Percentiles rank a stretch among this genome's conserved stretches.
phyloP scores from a whole-genome alignment of 2,113 vertebrate species.

The Echinops telfairi region DNA sequence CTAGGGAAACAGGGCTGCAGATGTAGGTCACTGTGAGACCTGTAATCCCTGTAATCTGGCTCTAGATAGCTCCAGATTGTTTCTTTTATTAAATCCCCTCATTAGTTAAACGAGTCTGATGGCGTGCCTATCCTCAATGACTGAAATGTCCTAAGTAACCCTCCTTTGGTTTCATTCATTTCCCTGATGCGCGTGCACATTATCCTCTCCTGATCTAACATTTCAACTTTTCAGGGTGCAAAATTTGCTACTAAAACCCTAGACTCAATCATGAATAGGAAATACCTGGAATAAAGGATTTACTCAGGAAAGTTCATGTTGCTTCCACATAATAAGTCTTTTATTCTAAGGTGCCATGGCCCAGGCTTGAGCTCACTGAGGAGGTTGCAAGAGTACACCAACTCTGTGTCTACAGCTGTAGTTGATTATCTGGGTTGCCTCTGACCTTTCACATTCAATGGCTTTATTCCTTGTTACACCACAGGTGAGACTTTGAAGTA shows the following conservation, averaged over 20 bases:
- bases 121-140: not conserved
- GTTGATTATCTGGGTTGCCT: not conserved
- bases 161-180: not conserved
- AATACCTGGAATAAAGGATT: not conserved
- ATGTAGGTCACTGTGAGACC: not conserved
- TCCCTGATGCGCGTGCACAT: not conserved
- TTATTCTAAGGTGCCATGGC: not conserved
- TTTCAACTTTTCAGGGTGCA: not conserved
- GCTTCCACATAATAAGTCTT: not conserved
- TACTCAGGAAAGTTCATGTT: not conserved
- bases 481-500: not conserved
- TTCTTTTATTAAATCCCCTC: not conserved
- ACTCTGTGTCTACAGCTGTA: not conserved
- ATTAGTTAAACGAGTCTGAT: not conserved
- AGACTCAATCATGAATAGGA: not conserved
- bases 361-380: not conserved
- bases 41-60: not conserved
- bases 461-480: not conserved
- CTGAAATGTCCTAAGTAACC: not conserved
- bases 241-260: not conserved
- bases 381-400: not conserved
- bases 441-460: not conserved
- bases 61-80: not conserved
- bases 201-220: not conserved
- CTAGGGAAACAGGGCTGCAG: not conserved